Percentiles rank a stretch among this genome's conserved stretches.
phyloP scores from a whole-genome alignment of 2,888 invertebrate genomes.

The Zonitis immaculata region DNA sequence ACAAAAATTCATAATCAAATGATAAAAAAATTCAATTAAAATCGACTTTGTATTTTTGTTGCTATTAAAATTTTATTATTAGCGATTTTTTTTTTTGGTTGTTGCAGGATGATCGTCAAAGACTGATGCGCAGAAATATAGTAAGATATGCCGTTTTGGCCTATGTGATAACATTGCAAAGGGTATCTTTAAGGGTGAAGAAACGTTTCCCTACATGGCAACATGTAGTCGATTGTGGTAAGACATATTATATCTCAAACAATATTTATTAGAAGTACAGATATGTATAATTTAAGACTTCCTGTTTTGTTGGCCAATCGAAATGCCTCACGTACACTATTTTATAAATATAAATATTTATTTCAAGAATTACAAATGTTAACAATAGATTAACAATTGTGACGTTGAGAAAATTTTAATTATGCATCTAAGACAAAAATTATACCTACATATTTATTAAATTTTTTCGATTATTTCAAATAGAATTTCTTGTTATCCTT shows the following conservation, averaged over 20 bases:
- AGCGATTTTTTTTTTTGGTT: too few species aligned
- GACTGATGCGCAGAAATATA: slow-evolving; percentile 85
- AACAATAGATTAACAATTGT: not conserved
- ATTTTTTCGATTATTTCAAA: not conserved
- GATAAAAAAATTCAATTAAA: too few species aligned
- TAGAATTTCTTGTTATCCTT: not conserved
- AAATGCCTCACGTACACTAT: slow-evolving; percentile 1
- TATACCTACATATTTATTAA: too few species aligned
- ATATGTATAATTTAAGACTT: too few species aligned
- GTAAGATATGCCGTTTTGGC: slow-evolving; percentile 85
- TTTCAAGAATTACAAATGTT: not conserved
- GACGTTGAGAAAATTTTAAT: not conserved
- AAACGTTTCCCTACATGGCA: slow-evolving; percentile 85
- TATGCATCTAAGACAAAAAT: not conserved
- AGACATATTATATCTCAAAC: slow-evolving; percentile 33
- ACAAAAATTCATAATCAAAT: too few species aligned
- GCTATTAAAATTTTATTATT: too few species aligned
- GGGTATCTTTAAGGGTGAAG: slow-evolving; percentile 82
- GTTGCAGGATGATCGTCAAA: slow-evolving; percentile 80
- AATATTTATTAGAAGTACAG: not conserved
- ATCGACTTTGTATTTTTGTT: too few species aligned
- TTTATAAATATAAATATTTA: not conserved
- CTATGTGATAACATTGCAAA: slow-evolving; percentile 82
- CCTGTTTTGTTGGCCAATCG: not conserved
- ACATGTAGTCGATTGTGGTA: slow-evolving; percentile 86